A percentile compares a stretch with the other conserved stretches of the same genome.
Evolutionary conservation across 1,140 invertebrate genomes (phyloP).

Genomic region (Andrena cerasifolii): DNA sequence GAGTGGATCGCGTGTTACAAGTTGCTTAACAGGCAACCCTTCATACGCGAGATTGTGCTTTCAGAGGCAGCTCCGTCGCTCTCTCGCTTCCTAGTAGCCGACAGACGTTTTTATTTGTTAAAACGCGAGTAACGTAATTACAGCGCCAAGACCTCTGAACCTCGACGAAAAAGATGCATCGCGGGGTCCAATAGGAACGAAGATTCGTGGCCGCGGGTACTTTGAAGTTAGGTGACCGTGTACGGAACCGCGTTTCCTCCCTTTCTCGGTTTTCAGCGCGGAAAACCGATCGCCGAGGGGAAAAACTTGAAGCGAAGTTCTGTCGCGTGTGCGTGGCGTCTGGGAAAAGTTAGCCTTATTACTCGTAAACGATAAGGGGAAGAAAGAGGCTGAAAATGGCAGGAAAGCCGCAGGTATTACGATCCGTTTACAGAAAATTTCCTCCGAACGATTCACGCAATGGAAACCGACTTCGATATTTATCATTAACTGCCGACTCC

Average conservation of each 20-base stretch:
- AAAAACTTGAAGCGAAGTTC: not conserved
- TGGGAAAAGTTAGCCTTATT: not conserved
- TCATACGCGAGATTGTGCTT: conserved; percentile 23
- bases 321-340: not conserved
- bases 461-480: no score
- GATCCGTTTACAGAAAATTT: no score
- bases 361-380: conserved; percentile 5
- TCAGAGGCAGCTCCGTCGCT: conserved; percentile 46
- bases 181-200: not conserved
- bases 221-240: not conserved
- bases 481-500: no score
- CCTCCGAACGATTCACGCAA: no score
- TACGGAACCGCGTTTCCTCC: not conserved
- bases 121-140: conserved; percentile 8
- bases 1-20: conserved; percentile 62
- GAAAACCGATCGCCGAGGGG: not conserved
- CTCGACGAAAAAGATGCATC: not conserved
- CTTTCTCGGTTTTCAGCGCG: not conserved
- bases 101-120: not conserved
- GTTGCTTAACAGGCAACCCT: conserved; percentile 54
- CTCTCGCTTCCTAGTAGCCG: no score
- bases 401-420: no score
- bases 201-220: conserved; percentile 4
- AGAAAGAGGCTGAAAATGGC: no score
- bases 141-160: not conserved